Percentiles rank a stretch among this genome's conserved stretches.
phyloP scores from a whole-genome alignment of 2,113 vertebrate species.

The Gallinago paraguaiae region DNA sequence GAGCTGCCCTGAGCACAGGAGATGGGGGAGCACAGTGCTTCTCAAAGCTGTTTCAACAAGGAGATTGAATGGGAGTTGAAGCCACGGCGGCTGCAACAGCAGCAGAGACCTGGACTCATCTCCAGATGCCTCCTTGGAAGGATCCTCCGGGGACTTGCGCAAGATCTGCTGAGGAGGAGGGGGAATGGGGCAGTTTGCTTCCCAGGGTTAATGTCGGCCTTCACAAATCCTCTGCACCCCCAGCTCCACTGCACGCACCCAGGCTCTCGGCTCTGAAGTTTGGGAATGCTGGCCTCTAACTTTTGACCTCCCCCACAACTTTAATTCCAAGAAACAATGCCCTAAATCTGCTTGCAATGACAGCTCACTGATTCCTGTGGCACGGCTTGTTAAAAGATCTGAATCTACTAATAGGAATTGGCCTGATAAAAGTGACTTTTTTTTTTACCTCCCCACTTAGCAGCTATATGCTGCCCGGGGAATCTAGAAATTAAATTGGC shows the following conservation, averaged over 20 bases:
- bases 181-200: not conserved
- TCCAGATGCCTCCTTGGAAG: not conserved
- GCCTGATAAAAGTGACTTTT: slow-evolving; percentile 33
- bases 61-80: not conserved
- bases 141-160: fast-evolving
- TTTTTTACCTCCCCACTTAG: slow-evolving; percentile 15
- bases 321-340: not conserved
- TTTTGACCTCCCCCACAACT: not conserved
- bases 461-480: not conserved
- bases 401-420: slow-evolving; percentile 55
- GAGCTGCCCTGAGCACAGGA: not conserved
- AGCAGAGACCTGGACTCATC: not conserved
- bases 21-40: not conserved
- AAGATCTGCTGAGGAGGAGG: not conserved
- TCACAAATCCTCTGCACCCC: not conserved
- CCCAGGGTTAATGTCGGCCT: not conserved
- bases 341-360: slow-evolving; percentile 23
- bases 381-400: not conserved
- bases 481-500: slow-evolving; percentile 67
- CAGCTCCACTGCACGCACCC: fast-evolving
- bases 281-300: not conserved
- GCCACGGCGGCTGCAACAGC: not conserved
- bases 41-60: not conserved
- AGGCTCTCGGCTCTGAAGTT: not conserved
- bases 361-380: not conserved